phyloP scores from a whole-genome alignment of 2,113 vertebrate species.

The Bettongia penicillata region DNA sequence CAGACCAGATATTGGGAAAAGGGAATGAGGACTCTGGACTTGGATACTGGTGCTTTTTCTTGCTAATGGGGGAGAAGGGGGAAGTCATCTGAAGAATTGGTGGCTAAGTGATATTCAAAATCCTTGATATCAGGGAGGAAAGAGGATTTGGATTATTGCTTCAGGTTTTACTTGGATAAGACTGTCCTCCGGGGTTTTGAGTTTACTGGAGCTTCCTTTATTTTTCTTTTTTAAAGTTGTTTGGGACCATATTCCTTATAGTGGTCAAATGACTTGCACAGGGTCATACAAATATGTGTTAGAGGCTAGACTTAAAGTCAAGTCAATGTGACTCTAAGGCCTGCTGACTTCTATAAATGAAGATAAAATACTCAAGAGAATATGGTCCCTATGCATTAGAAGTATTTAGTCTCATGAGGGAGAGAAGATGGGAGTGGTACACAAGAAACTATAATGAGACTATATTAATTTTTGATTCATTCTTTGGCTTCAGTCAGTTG shows the following conservation, averaged over 20 bases:
- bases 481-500: neutral
- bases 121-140: neutral
- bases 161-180: neutral
- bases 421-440: neutral
- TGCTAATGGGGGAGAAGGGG: neutral
- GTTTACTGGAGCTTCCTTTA: neutral
- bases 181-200: neutral
- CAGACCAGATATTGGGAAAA: neutral
- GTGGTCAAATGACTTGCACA: neutral
- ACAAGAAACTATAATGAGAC: neutral
- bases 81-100: neutral
- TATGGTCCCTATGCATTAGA: neutral
- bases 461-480: neutral
- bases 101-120: neutral
- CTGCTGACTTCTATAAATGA: neutral
- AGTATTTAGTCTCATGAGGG: neutral
- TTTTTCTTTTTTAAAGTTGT: too few relatives aligned
- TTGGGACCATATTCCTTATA: neutral
- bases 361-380: neutral
- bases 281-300: neutral
- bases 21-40: neutral
- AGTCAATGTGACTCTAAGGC: neutral
- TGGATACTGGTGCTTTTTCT: neutral
- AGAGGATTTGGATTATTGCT: neutral
- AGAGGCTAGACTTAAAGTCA: neutral